Evolutionary conservation across 30 jellyfish, hydroid and myxozoan genomes (phyloP), one percentile per base, ranked within the genome.

Genomic region (Aurelia coerulea): DNA sequence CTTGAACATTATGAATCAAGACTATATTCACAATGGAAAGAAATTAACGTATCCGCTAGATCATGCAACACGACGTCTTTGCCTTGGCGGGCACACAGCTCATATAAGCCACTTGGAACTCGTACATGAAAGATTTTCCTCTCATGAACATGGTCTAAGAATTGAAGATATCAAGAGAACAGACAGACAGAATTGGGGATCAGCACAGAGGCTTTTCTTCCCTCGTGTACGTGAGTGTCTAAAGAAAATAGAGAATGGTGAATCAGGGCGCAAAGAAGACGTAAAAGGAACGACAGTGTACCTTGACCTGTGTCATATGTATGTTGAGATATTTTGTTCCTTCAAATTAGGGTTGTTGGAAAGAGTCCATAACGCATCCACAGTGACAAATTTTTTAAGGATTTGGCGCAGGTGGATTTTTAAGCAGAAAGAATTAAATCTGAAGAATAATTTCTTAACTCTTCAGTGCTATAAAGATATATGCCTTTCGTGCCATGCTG

Each of bases 1-100:
- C 53, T 42, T 42, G 11, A 60, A 60, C 34, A 60, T 60, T 60
- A 16, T 23, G 34, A 23, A 60, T 60, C 69, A 60, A 10, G 33
- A 60, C 69, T 60, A 60, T 23, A 60, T 60, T 60, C 69, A 60
- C 69, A 60, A 60, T 60, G 32, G 69, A 60, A 60, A 6, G 34
- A 60, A 60, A 23, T 23, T 60, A 60, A 60, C 11, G 53, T 42
- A 42, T 42, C 53, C 53, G 5, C 53, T 42, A 4, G 53, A 42
- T 42, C 53, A 42, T 42, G 53, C 53, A 42, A 42, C 53, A 4
- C 53, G 53, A 42, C 53, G 53, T 9, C 53, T 42, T 42, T 42
- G 53, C 53, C 53, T 42, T 3, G 53, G 53, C 11, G 53, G 12
- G 53, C 53, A 42, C 53, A 42, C 53, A 42, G 53, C 12, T 3